Conservation (phyloP, 2,113 vertebrate species). For the Esox niger region DNA sequence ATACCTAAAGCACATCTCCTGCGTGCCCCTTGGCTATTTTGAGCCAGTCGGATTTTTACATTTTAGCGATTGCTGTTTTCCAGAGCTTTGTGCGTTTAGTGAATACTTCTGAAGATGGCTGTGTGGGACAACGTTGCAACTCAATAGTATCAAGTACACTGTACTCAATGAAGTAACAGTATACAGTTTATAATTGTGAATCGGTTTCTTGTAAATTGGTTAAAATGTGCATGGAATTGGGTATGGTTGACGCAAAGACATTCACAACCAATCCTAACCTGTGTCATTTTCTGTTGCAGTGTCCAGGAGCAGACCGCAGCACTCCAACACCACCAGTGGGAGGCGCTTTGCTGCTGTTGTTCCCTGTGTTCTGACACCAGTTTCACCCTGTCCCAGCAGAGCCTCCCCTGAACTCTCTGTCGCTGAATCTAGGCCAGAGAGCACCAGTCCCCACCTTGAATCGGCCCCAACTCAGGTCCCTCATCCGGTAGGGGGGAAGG, state of each 20-base stretch:
- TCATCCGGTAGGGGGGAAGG: not conserved
- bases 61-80: too few species aligned
- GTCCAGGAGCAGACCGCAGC: constrained; percentile 18
- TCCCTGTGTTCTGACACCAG: constrained; percentile 31
- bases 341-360: constrained; percentile 29
- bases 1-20: too few species aligned
- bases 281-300: constrained; percentile 14
- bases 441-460: not conserved
- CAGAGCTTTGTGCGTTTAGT: too few species aligned
- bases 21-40: not conserved
- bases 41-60: too few species aligned
- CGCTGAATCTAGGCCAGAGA: not conserved
- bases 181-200: not conserved
- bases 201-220: too few species aligned
- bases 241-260: not conserved
- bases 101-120: too few species aligned
- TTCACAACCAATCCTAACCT: too few species aligned
- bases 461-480: not conserved
- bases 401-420: constrained; percentile 9
- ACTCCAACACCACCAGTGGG: constrained; percentile 15
- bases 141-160: too few species aligned
- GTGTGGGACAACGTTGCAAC: too few species aligned
- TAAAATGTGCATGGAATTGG: not conserved
- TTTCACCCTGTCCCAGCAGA: not conserved
- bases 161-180: too few species aligned